These are phyloP conservation scores for Lasioglossum albipes DNA, from an alignment of 1,140 invertebrate species.

Conservation along the genomic window DNA sequence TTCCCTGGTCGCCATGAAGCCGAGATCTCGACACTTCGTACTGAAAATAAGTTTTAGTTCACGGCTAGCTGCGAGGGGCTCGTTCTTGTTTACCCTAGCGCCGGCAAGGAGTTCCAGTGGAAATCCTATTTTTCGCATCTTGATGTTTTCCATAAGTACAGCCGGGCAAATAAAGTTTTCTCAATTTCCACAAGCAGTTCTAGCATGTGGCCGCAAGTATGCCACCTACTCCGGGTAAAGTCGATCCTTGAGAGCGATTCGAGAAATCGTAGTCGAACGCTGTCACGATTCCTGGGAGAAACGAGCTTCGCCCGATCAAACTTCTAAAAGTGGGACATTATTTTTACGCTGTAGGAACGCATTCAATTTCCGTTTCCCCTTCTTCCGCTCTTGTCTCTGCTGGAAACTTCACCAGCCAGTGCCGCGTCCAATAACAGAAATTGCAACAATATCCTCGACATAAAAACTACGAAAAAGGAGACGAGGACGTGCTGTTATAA, in stretches of 20 bases:
- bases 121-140: conserved; percentile 71
- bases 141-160: conserved; percentile 64
- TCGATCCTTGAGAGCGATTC: conserved; percentile 64
- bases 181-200: conserved; percentile 66
- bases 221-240: conserved; percentile 49
- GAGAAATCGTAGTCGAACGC: conserved; percentile 36
- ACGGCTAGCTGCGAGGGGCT: conserved; percentile 68
- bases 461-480: neutral
- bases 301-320: conserved; percentile 67
- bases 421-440: conserved; percentile 22
- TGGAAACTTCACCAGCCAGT: neutral
- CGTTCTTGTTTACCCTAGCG: conserved; percentile 58
- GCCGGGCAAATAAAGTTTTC: conserved; percentile 74
- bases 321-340: conserved; percentile 72
- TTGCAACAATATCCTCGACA: conserved; percentile 12
- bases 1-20: neutral
- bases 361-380: conserved; percentile 74
- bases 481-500: neutral
- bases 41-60: conserved; percentile 71
- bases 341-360: conserved; percentile 69
- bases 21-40: conserved; percentile 49
- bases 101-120: conserved; percentile 61
- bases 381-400: conserved; percentile 36
- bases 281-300: conserved; percentile 55
- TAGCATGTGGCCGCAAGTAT: conserved; percentile 47